Conservation (phyloP, 2,888 invertebrate species). For the Pycnomerus fuliginosus region DNA sequence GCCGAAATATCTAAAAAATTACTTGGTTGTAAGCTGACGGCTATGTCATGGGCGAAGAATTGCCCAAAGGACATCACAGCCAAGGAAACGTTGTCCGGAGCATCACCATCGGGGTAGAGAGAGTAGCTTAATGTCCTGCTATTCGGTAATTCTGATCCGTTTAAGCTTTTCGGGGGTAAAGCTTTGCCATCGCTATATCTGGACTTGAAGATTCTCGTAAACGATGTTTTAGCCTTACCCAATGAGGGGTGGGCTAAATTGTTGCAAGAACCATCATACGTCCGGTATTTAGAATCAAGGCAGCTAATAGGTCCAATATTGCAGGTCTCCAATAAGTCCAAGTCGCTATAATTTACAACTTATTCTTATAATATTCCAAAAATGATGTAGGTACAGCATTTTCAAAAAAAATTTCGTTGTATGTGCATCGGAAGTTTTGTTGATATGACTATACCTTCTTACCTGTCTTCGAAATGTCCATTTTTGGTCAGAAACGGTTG, state of each 20-base stretch:
- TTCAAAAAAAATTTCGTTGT: too few species aligned
- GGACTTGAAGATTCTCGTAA: conserved; percentile 26
- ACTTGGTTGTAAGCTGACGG: conserved; percentile 11
- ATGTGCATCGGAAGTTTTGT: too few species aligned
- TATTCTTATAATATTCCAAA: too few species aligned
- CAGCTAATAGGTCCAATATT: too few species aligned
- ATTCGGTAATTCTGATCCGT: conserved; percentile 34
- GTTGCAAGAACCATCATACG: conserved; percentile 30
- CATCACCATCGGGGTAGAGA: conserved; percentile 30
- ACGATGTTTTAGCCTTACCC: conserved; percentile 27
- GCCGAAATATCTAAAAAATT: too few species aligned
- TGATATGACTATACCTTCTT: too few species aligned
- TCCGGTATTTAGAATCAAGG: conserved; percentile 29
- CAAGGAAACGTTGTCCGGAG: conserved; percentile 28
- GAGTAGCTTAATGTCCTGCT: conserved; percentile 33
- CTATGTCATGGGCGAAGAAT: conserved; percentile 46
- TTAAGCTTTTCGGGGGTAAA: conserved; percentile 8
- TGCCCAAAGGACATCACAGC: conserved; percentile 47
- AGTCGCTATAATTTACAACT: too few species aligned
- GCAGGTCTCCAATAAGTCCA: too few species aligned
- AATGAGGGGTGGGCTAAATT: conserved; percentile 31
- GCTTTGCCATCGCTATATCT: conserved; percentile 27
- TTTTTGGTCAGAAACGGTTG: too few species aligned
- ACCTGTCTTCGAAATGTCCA: too few species aligned
- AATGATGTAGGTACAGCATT: too few species aligned